Base-by-base conservation (phyloP, 2,113 vertebrate genomes). In the Nesogale talazaci region DNA sequence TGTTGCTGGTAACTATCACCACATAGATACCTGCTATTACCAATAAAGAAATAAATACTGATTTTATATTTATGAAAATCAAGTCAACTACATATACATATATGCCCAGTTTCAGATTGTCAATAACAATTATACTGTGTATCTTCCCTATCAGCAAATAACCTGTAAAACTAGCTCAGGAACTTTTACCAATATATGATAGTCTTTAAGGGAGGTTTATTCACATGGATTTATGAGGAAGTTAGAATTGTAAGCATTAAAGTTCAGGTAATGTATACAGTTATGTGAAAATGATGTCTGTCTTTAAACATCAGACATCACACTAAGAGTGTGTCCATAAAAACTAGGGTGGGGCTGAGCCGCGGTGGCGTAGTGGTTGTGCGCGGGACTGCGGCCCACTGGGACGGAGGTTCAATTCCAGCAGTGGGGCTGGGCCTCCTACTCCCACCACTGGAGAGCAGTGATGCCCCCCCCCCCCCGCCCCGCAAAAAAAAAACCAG, bases 61-160 rank as follows among this genome's bases (percentile, higher is more conserved):
- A 4, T 34, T 11, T 14, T 16, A 25, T 1, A 6, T 38, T 22
- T 19, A 2, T 0, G 22, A 0, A 0, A 17, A 22, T 3, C 31
- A 57, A 0, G 27, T 4, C n/a, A 17, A 42, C 17, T 2, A 1
- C 2, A 6, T 16, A 9, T 2, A 3, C 3, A 10, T 1, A 10
- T 3, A 12, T 1, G 2, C 1, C 65, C 61, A 16, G 11, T 1
- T 25, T 15, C 14, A 16, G 2, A 0, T 3, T 0, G 0, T 46
- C 17, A 8, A 15, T 63, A 38, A 31, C 10, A 0, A 2, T 0
- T 46, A n/a, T n/a, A 46, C 12, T 15, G 8, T 8, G 23, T 15
- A 1, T 1, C 1, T 27, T 12, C 2, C 1, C 1, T 22, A 61
- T 16, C 34, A 0, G 1, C 22, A 36, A 27, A 75, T 5, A 34